Conservation (phyloP, 92 coral and sea anemone genomes). For the Virgularia gustaviana region DNA sequence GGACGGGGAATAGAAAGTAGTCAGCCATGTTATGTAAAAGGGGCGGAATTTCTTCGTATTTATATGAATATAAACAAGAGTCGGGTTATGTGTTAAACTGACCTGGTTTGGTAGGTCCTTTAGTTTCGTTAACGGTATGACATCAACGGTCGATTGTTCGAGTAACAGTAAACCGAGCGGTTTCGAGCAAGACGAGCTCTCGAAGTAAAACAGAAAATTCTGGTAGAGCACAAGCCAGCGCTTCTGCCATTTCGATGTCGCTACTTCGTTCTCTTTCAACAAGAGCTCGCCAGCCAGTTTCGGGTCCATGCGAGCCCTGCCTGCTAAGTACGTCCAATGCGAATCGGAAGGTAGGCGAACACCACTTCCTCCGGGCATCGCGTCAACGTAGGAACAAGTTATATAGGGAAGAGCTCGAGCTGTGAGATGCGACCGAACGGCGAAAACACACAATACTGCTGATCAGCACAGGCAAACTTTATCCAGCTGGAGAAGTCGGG, state of each 20-base stretch:
- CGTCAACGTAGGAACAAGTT: too few relatives aligned
- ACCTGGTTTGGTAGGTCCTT: constrained; percentile 87
- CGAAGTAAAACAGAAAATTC: constrained; percentile 84
- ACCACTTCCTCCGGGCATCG: constrained; percentile 75
- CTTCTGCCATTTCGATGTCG: constrained; percentile 80
- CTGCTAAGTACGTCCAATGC: constrained; percentile 68
- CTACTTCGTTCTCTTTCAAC: constrained; percentile 59
- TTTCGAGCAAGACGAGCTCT: constrained; percentile 73
- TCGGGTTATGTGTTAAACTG: too few relatives aligned
- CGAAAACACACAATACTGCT: too few relatives aligned
- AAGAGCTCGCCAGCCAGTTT: constrained; percentile 64
- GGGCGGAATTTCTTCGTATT: too few relatives aligned
- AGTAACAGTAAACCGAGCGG: constrained; percentile 70
- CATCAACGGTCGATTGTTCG: constrained; percentile 85
- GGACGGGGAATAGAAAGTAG: too few relatives aligned
- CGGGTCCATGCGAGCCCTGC: constrained; percentile 67
- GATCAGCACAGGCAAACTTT: too few relatives aligned
- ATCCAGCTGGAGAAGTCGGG: too few relatives aligned
- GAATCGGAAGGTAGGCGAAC: constrained; percentile 71
- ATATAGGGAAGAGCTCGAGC: too few relatives aligned
- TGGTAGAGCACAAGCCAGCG: constrained; percentile 83
- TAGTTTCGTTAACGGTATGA: constrained; percentile 72
- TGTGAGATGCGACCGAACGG: too few relatives aligned
- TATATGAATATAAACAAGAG: too few relatives aligned
- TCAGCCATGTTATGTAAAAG: too few relatives aligned